phyloP scores from a whole-genome alignment of 2,113 vertebrate genomes.

The Festucalex cinctus region DNA sequence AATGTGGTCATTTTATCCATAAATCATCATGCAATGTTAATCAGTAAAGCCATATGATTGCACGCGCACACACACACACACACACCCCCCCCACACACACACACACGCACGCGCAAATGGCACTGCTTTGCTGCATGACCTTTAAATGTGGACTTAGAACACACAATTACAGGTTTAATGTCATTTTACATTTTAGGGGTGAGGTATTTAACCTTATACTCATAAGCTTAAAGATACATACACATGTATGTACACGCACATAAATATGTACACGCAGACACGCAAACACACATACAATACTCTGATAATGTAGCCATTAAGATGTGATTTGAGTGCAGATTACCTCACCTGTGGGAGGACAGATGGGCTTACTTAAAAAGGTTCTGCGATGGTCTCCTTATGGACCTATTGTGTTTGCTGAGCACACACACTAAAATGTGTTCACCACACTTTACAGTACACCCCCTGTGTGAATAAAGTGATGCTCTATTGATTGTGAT shows the following conservation, averaged over 20 bases:
- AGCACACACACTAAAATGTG: not conserved
- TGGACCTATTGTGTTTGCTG: constrained; percentile 40
- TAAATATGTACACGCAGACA: not conserved
- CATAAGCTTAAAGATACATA: constrained; percentile 1
- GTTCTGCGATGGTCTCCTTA: constrained; percentile 15
- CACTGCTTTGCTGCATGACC: too few relatives aligned
- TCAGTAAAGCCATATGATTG: too few relatives aligned
- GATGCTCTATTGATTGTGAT: constrained; percentile 23
- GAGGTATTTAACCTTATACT: too few relatives aligned
- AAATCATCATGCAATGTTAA: too few relatives aligned
- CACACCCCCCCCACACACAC: too few relatives aligned
- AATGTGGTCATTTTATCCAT: too few relatives aligned
- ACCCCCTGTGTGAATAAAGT: constrained; percentile 11
- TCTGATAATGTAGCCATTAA: constrained; percentile 25
- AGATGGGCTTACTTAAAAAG: constrained; percentile 31
- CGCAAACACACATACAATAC: not conserved
- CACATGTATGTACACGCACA: constrained; percentile 9
- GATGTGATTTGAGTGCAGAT: constrained; percentile 46
- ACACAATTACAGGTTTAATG: too few relatives aligned
- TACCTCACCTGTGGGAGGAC: constrained; percentile 48
- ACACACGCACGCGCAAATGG: constrained; percentile 6
- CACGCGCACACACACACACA: constrained; percentile 9
- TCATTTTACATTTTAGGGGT: too few relatives aligned
- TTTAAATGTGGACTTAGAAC: too few relatives aligned
- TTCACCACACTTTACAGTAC: not conserved